Evolutionary conservation across 1,140 invertebrate genomes (phyloP).

Genomic region (Druon quercuslanigerum): DNA sequence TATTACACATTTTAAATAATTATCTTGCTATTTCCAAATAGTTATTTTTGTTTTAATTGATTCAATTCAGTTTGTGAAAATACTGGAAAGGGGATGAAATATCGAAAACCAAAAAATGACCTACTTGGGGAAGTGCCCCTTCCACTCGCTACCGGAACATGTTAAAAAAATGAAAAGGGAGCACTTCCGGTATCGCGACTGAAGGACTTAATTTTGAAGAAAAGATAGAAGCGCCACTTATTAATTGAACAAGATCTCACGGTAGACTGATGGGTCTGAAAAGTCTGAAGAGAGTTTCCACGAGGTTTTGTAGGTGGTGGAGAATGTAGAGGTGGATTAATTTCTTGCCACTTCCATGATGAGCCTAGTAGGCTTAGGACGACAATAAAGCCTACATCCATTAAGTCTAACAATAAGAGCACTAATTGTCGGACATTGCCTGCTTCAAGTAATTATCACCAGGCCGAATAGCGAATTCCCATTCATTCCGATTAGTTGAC

Average conservation of each 20-base stretch:
- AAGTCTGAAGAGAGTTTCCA: conserved; percentile 16
- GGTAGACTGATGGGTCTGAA: conserved; percentile 52
- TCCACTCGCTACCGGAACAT: conserved; percentile 10
- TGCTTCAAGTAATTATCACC: conserved; percentile 35
- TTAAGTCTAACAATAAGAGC: not conserved
- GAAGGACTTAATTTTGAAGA: not conserved
- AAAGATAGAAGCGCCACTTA: conserved; percentile 46
- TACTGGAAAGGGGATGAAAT: too few species aligned
- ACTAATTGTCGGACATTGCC: conserved; percentile 49
- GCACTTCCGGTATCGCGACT: not conserved
- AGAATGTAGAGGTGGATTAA: conserved; percentile 48
- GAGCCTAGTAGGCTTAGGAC: not conserved
- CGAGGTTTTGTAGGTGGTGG: conserved; percentile 18
- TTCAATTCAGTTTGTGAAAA: too few species aligned
- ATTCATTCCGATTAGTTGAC: not conserved
- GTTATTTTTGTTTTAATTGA: too few species aligned
- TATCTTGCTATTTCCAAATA: too few species aligned
- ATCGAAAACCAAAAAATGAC: not conserved
- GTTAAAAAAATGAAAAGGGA: not conserved
- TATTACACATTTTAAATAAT: too few species aligned
- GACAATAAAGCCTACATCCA: not conserved
- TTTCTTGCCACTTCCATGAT: conserved; percentile 58
- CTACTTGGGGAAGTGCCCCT: not conserved
- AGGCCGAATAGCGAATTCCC: conserved; percentile 34
- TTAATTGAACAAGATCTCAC: conserved; percentile 63